Conservation (phyloP, 2,113 vertebrate genomes). For the Ophthalmolycus amberensis region DNA sequence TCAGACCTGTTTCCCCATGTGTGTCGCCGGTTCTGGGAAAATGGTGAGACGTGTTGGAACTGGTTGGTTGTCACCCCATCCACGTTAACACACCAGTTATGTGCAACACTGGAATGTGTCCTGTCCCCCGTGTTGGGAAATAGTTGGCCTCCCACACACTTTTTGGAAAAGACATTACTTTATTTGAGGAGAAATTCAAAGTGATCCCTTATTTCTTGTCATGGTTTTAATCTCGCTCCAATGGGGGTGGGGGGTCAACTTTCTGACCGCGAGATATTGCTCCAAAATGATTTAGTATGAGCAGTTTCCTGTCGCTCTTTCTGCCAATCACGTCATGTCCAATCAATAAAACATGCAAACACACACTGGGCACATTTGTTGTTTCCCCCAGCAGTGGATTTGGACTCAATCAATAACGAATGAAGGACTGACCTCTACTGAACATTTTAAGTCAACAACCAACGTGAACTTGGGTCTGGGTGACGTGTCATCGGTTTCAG, state of each 20-base stretch:
- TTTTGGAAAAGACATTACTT: neutral
- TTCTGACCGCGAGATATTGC: neutral
- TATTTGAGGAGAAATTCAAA: neutral
- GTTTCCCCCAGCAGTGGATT: constrained; percentile 14
- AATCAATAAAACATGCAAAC: constrained; percentile 17
- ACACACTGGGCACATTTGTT: neutral
- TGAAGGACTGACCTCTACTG: constrained; percentile 64
- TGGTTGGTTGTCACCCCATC: constrained; percentile 20
- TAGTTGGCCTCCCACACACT: neutral
- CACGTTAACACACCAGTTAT: neutral
- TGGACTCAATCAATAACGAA: constrained; percentile 39
- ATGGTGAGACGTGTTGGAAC: constrained; percentile 63
- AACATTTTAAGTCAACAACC: constrained; percentile 59
- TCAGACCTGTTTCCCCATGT: constrained; percentile 47
- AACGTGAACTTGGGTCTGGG: constrained; percentile 19
- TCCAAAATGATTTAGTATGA: too few relatives aligned
- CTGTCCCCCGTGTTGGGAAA: neutral
- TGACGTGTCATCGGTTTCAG: constrained; percentile 10
- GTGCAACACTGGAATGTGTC: neutral
- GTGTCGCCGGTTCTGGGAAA: constrained; percentile 25
- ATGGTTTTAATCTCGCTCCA: neutral
- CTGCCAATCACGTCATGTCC: neutral
- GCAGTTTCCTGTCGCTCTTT: neutral
- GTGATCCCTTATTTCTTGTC: neutral
- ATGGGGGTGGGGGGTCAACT: neutral